Percentiles rank a stretch among this genome's conserved stretches.
Evolutionary conservation across 2,113 vertebrate species (phyloP).

Genomic region (Stigmatopora nigra): DNA sequence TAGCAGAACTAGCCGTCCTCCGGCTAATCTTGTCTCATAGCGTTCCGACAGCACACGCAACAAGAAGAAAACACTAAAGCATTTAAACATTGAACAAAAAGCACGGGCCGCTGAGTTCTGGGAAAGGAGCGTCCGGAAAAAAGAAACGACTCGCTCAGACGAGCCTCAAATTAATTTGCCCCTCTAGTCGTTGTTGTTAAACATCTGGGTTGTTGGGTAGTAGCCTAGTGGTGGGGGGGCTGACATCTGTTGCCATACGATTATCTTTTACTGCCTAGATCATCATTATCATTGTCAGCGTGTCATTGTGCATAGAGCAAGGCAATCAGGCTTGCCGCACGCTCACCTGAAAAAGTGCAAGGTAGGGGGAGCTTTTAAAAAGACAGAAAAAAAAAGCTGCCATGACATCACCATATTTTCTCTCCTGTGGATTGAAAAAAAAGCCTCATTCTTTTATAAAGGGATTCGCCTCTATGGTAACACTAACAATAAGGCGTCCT

Average conservation of each 20-base stretch:
- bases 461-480: slow-evolving; percentile 42
- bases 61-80: background rate
- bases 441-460: slow-evolving; percentile 42
- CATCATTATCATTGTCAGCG: slow-evolving; percentile 5
- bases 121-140: background rate
- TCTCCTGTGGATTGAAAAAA: background rate
- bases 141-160: background rate
- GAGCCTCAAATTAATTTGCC: background rate
- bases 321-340: background rate
- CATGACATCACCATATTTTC: background rate
- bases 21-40: background rate
- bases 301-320: background rate
- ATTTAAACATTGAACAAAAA: background rate
- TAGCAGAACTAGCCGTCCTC: background rate
- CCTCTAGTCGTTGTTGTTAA: background rate
- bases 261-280: background rate
- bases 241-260: background rate
- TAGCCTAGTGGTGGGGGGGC: background rate
- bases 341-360: background rate
- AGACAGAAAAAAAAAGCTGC: background rate
- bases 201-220: slow-evolving; percentile 2
- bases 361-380: background rate
- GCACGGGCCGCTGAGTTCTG: background rate
- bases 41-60: background rate
- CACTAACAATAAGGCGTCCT: slow-evolving; percentile 23